A percentile compares a stretch with the other conserved stretches of the same genome.
Evolutionary conservation across 2,888 invertebrate genomes (phyloP).

Genomic region (Drosophila prostipennis): DNA sequence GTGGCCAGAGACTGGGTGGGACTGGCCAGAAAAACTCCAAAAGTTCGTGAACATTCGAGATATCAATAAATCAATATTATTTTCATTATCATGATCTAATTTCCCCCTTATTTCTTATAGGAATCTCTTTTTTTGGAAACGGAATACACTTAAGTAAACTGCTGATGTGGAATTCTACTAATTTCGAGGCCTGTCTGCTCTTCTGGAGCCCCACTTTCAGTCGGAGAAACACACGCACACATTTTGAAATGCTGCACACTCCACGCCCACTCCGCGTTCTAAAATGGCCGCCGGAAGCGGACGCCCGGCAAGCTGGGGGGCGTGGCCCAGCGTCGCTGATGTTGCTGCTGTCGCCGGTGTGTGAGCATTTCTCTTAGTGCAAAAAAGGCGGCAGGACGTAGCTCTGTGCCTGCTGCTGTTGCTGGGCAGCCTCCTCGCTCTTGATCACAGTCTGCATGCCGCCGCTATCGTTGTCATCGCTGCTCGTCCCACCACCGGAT

Average conservation of each 20-base stretch:
- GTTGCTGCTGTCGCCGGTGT: slow-evolving; percentile 79
- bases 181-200: slow-evolving; percentile 8
- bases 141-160: not conserved
- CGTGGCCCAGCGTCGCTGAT: slow-evolving; percentile 50
- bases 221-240: slow-evolving; percentile 23
- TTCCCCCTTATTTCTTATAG: not conserved
- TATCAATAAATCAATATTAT: not conserved
- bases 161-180: slow-evolving; percentile 4
- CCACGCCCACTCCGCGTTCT: slow-evolving; percentile 25
- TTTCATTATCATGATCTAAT: not conserved
- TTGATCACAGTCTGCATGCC: slow-evolving; percentile 83
- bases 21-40: slow-evolving; percentile 7
- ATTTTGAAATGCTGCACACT: slow-evolving; percentile 69
- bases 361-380: slow-evolving; percentile 84
- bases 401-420: slow-evolving; percentile 80
- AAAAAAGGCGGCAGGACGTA: slow-evolving; percentile 85
- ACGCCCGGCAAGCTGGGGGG: slow-evolving; percentile 22
- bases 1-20: slow-evolving; percentile 14
- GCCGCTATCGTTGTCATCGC: slow-evolving; percentile 78
- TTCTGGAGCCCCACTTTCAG: slow-evolving; percentile 35
- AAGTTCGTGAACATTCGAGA: not conserved
- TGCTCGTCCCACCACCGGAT: slow-evolving; percentile 40
- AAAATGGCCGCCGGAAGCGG: slow-evolving; percentile 75
- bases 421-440: slow-evolving; percentile 77
- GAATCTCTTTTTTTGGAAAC: not conserved